Evolutionary conservation across 1,140 invertebrate genomes (phyloP).

Genomic region (Batillaria attramentaria): DNA sequence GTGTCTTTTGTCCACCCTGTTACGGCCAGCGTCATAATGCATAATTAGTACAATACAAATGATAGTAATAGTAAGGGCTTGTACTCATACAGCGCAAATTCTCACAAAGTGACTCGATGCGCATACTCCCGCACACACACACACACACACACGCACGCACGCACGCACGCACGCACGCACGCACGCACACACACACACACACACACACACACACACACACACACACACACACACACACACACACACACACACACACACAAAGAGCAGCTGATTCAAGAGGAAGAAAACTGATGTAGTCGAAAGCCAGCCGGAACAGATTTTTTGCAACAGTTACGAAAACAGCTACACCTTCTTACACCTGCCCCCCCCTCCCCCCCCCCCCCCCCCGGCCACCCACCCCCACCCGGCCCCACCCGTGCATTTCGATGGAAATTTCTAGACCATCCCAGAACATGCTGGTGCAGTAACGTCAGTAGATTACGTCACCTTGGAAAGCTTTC

Average conservation of each 20-base stretch:
- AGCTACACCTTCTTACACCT: too few species aligned
- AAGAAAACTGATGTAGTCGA: not conserved
- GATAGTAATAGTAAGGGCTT: not conserved
- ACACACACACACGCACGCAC: not conserved
- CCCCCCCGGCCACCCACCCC: too few species aligned
- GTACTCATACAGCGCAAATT: not conserved
- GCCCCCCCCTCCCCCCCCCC: too few species aligned
- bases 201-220: not conserved
- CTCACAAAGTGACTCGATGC: not conserved
- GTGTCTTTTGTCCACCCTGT: too few species aligned
- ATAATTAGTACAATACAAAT: not conserved
- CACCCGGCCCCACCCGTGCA: too few species aligned
- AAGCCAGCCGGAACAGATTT: too few species aligned
- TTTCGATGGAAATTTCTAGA: too few species aligned
- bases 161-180: not conserved
- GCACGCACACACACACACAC: not conserved
- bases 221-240: slow-evolving; percentile 8
- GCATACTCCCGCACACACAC: not conserved
- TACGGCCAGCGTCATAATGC: too few species aligned
- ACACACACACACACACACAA: not conserved
- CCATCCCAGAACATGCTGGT: too few species aligned
- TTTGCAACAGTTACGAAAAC: too few species aligned
- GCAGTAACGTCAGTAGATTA: too few species aligned
- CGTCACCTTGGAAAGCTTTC: too few species aligned
- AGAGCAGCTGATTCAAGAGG: not conserved